phyloP scores from a whole-genome alignment of 2,888 invertebrate species.

The Megastigmus dorsalis region DNA sequence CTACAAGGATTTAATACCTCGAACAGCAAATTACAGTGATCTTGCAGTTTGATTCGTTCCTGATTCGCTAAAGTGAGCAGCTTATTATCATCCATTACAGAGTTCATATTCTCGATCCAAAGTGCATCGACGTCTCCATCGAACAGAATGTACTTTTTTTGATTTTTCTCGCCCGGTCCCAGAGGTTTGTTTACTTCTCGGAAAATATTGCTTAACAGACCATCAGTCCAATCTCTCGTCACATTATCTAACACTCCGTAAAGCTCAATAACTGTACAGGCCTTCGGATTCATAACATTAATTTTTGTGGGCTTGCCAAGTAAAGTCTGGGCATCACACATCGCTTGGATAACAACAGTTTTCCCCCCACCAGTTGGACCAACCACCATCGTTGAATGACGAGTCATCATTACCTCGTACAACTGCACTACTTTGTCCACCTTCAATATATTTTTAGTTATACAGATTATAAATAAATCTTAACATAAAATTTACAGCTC shows the following conservation, averaged over 20 bases:
- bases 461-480: too few species aligned
- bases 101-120: slow-evolving; percentile 98
- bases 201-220: slow-evolving; percentile 92
- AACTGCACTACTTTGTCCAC: slow-evolving; percentile 92
- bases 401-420: slow-evolving; percentile 96
- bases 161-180: slow-evolving; percentile 77
- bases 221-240: slow-evolving; percentile 95
- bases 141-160: slow-evolving; percentile 89
- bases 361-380: slow-evolving; percentile 96
- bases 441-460: too few species aligned
- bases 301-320: slow-evolving; percentile 88
- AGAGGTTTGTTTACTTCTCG: slow-evolving; percentile 90
- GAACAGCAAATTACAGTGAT: slow-evolving; percentile 88
- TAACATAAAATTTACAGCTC: too few species aligned
- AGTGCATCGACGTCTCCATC: slow-evolving; percentile 96
- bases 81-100: slow-evolving; percentile 96
- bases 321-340: slow-evolving; percentile 86
- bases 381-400: slow-evolving; percentile 93
- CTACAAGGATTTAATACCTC: too few species aligned
- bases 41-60: slow-evolving; percentile 88
- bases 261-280: slow-evolving; percentile 90
- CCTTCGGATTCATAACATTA: slow-evolving; percentile 90
- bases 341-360: slow-evolving; percentile 84
- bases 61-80: slow-evolving; percentile 93
- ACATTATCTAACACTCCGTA: slow-evolving; percentile 91